A percentile compares a stretch with the other conserved stretches of the same genome.
These are phyloP conservation scores for Simalia tracyae DNA, from an alignment of 2,797 vertebrate species.

Conservation along the genomic window DNA sequence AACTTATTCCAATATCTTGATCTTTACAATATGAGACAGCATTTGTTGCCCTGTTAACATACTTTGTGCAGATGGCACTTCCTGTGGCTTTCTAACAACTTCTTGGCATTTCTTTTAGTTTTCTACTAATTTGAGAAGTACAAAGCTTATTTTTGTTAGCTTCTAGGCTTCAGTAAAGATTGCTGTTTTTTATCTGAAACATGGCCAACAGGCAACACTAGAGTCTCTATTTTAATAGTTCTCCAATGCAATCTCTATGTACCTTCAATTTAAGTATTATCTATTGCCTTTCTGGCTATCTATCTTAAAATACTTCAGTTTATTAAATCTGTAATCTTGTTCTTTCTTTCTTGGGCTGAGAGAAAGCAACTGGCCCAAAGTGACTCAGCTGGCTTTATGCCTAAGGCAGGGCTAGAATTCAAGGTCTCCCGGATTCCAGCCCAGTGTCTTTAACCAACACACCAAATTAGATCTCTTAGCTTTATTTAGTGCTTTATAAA, in stretches of 20 bases:
- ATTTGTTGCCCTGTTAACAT: constrained; percentile 63
- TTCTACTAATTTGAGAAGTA: constrained; percentile 63
- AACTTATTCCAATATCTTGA: constrained; percentile 37
- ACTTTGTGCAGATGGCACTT: constrained; percentile 71
- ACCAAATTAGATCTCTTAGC: neutral
- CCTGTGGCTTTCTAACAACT: constrained; percentile 75
- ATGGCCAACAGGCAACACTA: constrained; percentile 31
- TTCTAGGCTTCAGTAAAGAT: constrained; percentile 45
- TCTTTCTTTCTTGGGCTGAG: neutral
- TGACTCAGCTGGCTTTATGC: neutral
- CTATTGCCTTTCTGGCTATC: constrained; percentile 62
- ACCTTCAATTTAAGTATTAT: neutral
- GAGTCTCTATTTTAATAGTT: constrained; percentile 57
- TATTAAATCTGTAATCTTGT: neutral
- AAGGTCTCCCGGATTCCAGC: neutral
- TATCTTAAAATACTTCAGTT: neutral
- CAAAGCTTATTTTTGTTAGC: constrained; percentile 61
- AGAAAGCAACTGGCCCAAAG: neutral
- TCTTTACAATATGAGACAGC: constrained; percentile 47
- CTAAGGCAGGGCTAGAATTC: neutral
- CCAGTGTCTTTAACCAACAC: neutral
- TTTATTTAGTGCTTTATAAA: neutral
- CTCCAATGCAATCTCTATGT: constrained; percentile 59
- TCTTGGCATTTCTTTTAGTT: constrained; percentile 64
- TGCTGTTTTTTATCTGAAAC: constrained; percentile 24